These are phyloP conservation scores for Argyresthia albistria DNA, from an alignment of 2,888 invertebrate genomes.

Conservation along the genomic window DNA sequence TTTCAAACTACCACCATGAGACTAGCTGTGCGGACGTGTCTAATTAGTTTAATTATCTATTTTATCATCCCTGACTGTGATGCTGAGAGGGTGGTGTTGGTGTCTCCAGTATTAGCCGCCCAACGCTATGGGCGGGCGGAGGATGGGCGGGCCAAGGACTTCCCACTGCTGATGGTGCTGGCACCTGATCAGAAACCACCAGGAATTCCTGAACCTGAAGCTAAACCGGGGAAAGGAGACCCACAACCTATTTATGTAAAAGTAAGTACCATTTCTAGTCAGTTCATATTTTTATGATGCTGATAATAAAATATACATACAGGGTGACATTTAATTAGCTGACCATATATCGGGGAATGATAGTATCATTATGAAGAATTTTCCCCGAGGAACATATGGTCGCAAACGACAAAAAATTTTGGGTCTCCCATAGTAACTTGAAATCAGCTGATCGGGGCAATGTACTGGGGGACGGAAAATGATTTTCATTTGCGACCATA, in stretches of 20 bases:
- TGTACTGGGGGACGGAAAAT: no score
- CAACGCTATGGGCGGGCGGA: slow-evolving; percentile 23
- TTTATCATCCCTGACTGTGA: background rate
- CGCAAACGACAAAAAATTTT: no score
- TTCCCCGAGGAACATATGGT: no score
- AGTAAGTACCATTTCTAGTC: slow-evolving; percentile 25
- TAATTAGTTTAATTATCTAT: background rate
- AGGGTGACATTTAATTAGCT: no score
- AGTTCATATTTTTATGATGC: no score
- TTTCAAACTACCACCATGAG: background rate
- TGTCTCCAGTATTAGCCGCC: slow-evolving; percentile 41
- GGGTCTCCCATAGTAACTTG: no score
- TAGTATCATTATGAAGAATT: no score
- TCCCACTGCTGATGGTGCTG: slow-evolving; percentile 39
- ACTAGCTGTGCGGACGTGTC: slow-evolving; percentile 29
- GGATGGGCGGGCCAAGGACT: slow-evolving; percentile 46
- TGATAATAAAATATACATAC: no score
- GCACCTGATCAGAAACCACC: slow-evolving; percentile 11
- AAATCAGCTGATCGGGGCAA: no score
- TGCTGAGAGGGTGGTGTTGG: slow-evolving; percentile 24
- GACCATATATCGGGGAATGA: no score
- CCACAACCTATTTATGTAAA: slow-evolving; percentile 41
- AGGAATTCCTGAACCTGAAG: background rate
- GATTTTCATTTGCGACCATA: no score
- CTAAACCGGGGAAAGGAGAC: slow-evolving; percentile 7